Percentiles rank a stretch among this genome's conserved stretches.
Evolutionary conservation across 1,140 invertebrate species (phyloP).

Genomic region (Conus ventricosus): DNA sequence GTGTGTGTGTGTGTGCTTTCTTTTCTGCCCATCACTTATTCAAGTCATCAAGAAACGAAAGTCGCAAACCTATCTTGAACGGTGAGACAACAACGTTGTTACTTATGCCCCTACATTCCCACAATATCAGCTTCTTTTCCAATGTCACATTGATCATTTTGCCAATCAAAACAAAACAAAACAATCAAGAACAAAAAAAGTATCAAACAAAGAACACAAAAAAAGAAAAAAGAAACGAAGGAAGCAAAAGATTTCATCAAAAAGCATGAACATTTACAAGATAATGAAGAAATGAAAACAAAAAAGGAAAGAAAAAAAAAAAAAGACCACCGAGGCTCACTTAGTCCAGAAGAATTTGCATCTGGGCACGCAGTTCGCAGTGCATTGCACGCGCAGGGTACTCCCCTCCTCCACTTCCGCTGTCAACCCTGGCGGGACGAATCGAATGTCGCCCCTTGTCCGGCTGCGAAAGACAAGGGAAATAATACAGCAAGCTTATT

Average conservation of each 20-base stretch:
- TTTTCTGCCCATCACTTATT: no score
- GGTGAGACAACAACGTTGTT: no score
- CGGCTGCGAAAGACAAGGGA: neutral
- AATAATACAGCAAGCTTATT: neutral
- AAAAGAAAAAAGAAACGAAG: neutral
- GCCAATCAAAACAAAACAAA: no score
- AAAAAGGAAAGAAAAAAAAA: neutral
- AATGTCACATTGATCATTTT: no score
- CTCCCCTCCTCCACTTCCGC: neutral
- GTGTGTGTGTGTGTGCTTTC: no score
- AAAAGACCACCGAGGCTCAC: neutral
- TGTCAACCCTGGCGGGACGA: slow-evolving; percentile 22
- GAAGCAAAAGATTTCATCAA: no score
- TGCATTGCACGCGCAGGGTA: slow-evolving; percentile 2
- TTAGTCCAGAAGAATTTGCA: slow-evolving; percentile 32
- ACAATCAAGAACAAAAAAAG: no score
- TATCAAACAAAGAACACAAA: neutral
- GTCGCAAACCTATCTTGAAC: no score
- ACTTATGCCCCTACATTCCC: no score
- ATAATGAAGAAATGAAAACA: neutral
- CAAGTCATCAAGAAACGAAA: no score
- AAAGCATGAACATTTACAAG: no score
- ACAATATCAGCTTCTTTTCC: no score
- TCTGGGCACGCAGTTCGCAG: slow-evolving; percentile 31
- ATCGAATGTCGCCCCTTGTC: slow-evolving; percentile 18